Evolutionary conservation across 2,113 vertebrate species (phyloP).

Genomic region (Muscicapa adusta): DNA sequence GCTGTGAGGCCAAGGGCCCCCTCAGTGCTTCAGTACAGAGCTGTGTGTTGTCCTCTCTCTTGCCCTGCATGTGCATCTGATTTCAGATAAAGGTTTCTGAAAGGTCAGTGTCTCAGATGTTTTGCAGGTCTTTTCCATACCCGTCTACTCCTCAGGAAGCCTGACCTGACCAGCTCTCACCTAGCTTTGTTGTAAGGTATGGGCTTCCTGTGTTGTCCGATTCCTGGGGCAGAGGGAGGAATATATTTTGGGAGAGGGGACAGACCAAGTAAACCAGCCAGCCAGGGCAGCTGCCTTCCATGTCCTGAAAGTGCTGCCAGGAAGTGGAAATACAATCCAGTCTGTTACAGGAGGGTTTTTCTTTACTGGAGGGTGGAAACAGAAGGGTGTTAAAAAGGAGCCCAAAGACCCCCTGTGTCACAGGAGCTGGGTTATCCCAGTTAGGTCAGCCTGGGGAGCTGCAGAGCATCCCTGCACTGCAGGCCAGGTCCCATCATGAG

Average conservation of each 20-base stretch:
- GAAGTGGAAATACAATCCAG: background rate
- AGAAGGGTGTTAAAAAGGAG: background rate
- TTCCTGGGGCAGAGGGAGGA: background rate
- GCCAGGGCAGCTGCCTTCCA: accelerated
- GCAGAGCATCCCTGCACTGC: background rate
- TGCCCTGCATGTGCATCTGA: background rate
- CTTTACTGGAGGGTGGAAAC: background rate
- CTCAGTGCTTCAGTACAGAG: background rate
- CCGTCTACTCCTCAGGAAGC: background rate
- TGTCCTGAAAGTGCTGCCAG: background rate
- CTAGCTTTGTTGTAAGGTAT: background rate
- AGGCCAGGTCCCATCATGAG: background rate
- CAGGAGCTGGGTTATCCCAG: background rate
- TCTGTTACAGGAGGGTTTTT: background rate
- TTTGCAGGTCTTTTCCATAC: background rate
- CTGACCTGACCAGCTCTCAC: background rate
- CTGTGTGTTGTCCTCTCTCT: background rate
- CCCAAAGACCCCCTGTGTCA: background rate
- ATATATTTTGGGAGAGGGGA: background rate
- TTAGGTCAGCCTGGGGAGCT: background rate
- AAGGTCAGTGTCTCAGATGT: background rate
- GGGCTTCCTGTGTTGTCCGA: background rate
- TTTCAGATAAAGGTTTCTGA: background rate
- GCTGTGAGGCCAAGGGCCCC: background rate
- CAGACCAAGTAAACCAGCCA: background rate